Base-by-base conservation (phyloP, 2,888 invertebrate genomes). In the Pachymerium ferrugineum region DNA sequence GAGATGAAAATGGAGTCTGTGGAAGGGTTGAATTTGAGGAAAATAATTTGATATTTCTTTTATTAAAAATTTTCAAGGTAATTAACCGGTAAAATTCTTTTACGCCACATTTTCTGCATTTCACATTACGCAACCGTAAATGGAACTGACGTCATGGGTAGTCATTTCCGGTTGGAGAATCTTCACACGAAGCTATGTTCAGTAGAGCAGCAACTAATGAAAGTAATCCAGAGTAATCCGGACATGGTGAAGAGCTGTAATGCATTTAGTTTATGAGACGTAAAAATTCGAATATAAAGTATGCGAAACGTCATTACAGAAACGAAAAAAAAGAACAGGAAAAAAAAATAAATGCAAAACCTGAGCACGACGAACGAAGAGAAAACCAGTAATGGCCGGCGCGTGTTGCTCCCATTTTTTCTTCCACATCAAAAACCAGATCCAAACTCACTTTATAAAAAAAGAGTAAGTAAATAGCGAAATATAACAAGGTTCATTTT, bases 221-320 rank as follows among this genome's bases (percentile, higher is more conserved):
- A 54, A 54, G 25, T 54, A 54, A 54, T 54, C 54, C 54, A 28
- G 54, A 54, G 25, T 54, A 54, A 54, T 54, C 54, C 54, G 54
- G 54, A 54, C 54, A 54, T 28, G 54, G 22, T 22, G 25, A 54
- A 54, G 54, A 54, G 54, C 54, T 54, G 25, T 25, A 54, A 54
- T 54, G 54, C 54, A 25, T 54, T 54, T 28, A 28, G 25, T 54
- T 54, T 54, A 54, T 25, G 54, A 14, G 5, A 25, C 25, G 22
- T 54, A 47, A 47, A 54, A 54, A 54, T 54, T 19, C 25, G 28
- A 25, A 54, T 54, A 54, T 25, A 54, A 54, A 54, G 22, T 54
- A 54, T 54, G 25, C 54, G 54, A 54, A 25, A 25, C 54, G 54
- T 54, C 47, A 47, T 47, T 47, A 47, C 47, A 4, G 2, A 47